Base-by-base conservation (phyloP, 2,797 vertebrate genomes). In the Atherinosoma microstoma region DNA sequence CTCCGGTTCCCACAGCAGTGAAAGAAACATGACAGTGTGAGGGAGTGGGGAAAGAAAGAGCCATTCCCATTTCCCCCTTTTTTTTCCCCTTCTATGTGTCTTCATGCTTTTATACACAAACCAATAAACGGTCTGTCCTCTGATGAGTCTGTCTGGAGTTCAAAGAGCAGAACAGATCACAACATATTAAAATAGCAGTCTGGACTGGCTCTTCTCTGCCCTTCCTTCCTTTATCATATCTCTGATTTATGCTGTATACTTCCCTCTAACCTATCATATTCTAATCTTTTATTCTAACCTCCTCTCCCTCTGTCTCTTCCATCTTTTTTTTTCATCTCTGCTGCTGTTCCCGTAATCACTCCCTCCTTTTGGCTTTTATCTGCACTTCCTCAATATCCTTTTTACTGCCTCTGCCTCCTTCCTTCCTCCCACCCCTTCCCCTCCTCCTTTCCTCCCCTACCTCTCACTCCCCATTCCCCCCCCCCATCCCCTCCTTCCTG, bases 371-470 rank as follows among this genome's bases (percentile, higher is more conserved):
- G 80, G 82, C 89, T 93, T 92, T 92, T 91, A 92, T 92, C 90
- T 91, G 76, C 84, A 89, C 88, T 93, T 93, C 91, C 91, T 92
- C 91, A 91, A 90, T 93, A 88, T 92, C 91, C 87, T 91, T 86
- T 91, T 92, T 91, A 89, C 80, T 82, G 86, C 82, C 87, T 82
- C 70, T 76, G 75, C 84, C 87, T 84, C 89, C 87, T 89, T 91
- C 89, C 27, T 45, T 34, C 36, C 36, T 29, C 34, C 58, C 40
- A 49, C 9, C 40, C 36, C 67, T 10, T n/a, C 40, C 49, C 27
- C 18, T 16, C 47, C 38, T 45, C 16, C 56, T 1, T 27, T 9
- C 45, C n/a, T 12, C 24, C 12, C 58, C 34, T 51, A 18, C 34
- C 70, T 18, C 36, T 27, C n/a, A 20, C 62, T 58, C 59, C n/a